These are phyloP conservation scores for Melanargia galathea DNA, from an alignment of 2,888 invertebrate species.

Conservation along the genomic window DNA sequence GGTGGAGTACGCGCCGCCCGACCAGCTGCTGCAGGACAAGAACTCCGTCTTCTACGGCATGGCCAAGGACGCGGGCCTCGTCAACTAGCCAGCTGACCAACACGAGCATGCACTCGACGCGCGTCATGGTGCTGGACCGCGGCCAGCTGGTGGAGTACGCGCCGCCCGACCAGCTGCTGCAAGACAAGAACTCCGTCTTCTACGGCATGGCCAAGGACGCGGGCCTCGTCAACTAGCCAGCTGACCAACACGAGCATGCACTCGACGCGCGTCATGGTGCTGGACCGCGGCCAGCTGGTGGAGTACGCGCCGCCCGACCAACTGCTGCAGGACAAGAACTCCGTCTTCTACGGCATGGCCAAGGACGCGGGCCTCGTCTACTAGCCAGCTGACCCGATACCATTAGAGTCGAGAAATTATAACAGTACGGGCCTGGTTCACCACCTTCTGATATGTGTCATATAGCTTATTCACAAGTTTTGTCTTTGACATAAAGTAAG, in stretches of 20 bases:
- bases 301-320: too few species aligned
- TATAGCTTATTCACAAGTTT: too few species aligned
- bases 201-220: too few species aligned
- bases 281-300: too few species aligned
- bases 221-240: conserved; percentile 81
- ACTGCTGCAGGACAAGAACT: too few species aligned
- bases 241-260: conserved; percentile 91
- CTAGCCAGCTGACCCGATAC: too few species aligned
- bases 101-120: conserved; percentile 94
- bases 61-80: conserved; percentile 93
- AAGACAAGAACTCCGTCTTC: conserved; percentile 86
- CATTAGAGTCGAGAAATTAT: too few species aligned
- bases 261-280: conserved; percentile 91
- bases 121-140: conserved; percentile 79
- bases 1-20: conserved; percentile 89
- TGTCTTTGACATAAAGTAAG: too few species aligned
- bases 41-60: conserved; percentile 89
- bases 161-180: conserved; percentile 85
- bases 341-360: too few species aligned
- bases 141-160: conserved; percentile 90
- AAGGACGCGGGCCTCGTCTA: too few species aligned
- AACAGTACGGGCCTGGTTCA: too few species aligned
- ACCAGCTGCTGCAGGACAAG: conserved; percentile 85
- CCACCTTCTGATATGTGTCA: too few species aligned
- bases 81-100: conserved; percentile 71